Evolutionary conservation across 1,140 invertebrate genomes (phyloP), one percentile per base, ranked within the genome.

Genomic region (Hypothenemus hampei): DNA sequence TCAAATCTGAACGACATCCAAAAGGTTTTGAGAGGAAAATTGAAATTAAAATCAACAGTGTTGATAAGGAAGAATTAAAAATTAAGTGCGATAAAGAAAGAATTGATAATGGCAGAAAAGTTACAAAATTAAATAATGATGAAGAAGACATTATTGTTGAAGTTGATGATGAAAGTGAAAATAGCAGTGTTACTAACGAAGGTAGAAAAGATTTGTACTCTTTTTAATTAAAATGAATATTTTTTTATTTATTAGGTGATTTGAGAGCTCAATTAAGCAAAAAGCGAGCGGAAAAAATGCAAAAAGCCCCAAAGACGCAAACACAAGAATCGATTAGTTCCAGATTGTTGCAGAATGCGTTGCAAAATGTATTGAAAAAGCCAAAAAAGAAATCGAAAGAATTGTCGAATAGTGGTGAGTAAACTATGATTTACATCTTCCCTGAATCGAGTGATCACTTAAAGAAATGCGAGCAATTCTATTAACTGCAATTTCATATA

Each of bases 21-120:
- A 61, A 56, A 23, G 54, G 35, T 20, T 57, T 60, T 40, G 60
- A 62, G 16, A 58, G 62, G 40, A 65, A 68, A 57, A 69, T 69
- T 35, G 67, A 69, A 37, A 69, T 69, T 11, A 69, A 68, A 49
- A 66, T 69, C n/a, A 59, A 65, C 31, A 68, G 68, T 59, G 66
- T 66, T 0, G 46, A 62, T 0, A 69, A 69, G 50, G 66, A 68
- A 40, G 66, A 69, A 56, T 56, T 55, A 33, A 45, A 16, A 8
- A 50, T 57, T 13, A 31, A 31, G 1, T 13, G 26, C 26, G 13
- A 31, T 31, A 11, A 31, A 31, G 8, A 31, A 31, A 13, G 26
- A 3, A 31, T 31, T 2, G 26, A 3, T 3, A 11, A 31, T 13
- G 26, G 26, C n/a, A n/a, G n/a, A n/a, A n/a, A n/a, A n/a, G n/a